phyloP scores from a whole-genome alignment of 2,113 vertebrate genomes.

The Pongo pygmaeus region DNA sequence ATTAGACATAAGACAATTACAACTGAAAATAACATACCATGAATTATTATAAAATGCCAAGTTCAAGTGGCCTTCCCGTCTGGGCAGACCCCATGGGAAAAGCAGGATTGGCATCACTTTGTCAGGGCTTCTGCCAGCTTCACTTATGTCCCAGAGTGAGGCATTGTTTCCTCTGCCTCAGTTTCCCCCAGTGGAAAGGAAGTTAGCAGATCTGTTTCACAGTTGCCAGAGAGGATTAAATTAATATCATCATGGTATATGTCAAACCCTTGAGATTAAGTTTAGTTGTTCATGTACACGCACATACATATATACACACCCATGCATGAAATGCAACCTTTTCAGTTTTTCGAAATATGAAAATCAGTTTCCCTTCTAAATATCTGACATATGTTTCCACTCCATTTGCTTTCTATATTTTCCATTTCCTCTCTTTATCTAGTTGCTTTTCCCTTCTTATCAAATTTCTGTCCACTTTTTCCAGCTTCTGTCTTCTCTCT shows the following conservation, averaged over 20 bases:
- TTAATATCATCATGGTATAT: neutral
- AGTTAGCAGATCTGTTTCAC: neutral
- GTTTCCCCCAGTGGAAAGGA: neutral
- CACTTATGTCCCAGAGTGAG: neutral
- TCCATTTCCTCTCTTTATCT: neutral
- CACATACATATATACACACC: neutral
- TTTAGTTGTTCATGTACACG: neutral
- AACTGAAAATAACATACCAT: conserved; percentile 27
- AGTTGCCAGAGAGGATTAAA: neutral
- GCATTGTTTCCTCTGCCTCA: neutral
- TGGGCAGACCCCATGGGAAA: neutral
- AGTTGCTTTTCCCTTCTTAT: neutral
- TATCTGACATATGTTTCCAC: neutral
- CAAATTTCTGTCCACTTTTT: neutral
- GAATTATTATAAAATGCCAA: neutral
- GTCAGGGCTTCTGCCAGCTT: neutral
- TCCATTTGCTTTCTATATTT: neutral
- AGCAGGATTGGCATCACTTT: neutral
- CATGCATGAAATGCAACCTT: neutral
- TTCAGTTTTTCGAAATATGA: neutral
- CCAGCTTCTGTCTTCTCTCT: neutral
- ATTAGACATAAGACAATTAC: neutral
- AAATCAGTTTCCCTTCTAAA: neutral
- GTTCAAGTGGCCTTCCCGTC: neutral
- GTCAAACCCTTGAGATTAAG: neutral